Conservation (phyloP, 2,797 vertebrate species). For the Peromyscus aztecus region DNA sequence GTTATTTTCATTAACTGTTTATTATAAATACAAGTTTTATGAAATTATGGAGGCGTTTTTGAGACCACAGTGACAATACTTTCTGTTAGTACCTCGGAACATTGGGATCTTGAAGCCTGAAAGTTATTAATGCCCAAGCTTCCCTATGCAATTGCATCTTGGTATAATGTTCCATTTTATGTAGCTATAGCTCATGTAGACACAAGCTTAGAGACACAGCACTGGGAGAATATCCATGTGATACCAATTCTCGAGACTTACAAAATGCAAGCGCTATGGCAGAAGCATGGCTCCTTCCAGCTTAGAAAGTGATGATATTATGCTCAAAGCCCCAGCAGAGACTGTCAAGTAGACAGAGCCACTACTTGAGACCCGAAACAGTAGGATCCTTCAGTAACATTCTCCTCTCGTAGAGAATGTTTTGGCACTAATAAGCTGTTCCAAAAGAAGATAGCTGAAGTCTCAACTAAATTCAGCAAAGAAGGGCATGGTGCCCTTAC, state of each 20-base stretch:
- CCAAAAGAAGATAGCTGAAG: background rate
- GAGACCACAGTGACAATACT: no score
- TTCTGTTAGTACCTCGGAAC: background rate
- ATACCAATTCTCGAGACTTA: background rate
- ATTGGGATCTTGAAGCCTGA: no score
- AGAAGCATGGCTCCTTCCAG: background rate
- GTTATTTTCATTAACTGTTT: background rate
- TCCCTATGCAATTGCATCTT: accelerated
- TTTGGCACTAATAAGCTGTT: background rate
- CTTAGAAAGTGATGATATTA: background rate
- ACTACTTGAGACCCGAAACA: background rate
- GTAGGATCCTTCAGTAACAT: background rate
- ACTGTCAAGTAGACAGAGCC: background rate
- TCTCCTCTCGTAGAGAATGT: no score
- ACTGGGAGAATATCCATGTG: background rate
- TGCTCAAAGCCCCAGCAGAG: background rate
- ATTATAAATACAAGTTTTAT: background rate
- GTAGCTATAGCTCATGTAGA: background rate
- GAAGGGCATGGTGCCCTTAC: background rate
- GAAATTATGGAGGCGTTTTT: background rate
- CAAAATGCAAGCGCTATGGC: background rate
- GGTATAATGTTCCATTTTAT: background rate
- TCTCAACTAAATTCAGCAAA: background rate
- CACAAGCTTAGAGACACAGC: background rate
- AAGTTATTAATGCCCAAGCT: background rate